Evolutionary conservation across 2,888 invertebrate species (phyloP), one percentile per base, ranked within the genome.

Genomic region (Blera fallax): DNA sequence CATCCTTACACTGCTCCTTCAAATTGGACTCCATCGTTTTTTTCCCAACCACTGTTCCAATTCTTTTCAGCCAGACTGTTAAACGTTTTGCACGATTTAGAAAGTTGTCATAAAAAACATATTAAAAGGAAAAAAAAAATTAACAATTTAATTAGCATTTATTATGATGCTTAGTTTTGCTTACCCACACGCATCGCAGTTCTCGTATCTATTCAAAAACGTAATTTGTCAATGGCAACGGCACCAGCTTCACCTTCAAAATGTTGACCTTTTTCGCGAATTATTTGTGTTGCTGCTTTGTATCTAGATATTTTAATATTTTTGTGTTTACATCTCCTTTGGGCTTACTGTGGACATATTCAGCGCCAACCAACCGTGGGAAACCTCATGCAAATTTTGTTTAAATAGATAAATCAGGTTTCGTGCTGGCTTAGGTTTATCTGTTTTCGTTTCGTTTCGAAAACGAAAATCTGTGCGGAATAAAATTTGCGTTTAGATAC

Each of bases 221-320:
- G 48, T 65, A 50, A 45, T 58, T 77, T 77, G 67, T 67, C 67
- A 77, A 67, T 77, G 67, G 67, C 62, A 60, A 48, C 48, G 48
- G 50, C 62, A 60, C 34, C 48, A 40, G 50, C 67, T 50, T 77
- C 67, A 60, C 76, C 76, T 77, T 77, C 50, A 21, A 77, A 76
- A 50, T 58, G 65, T 50, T 65, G 76, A 77, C 76, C 76, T 77
- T 77, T 62, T 60, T 58, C 18, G 58, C 62, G 50, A 58, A 67
- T 62, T 8, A 8, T 58, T 45, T 65, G 34, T 58, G 34, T 5
- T 24, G 18, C 11, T 37, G 14, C 16, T 37, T 18, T 21, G 10
- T 16, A 29, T 64, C 29, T 45, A 29, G 6, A 7, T 32, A 14
- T 29, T 40, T 27, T 62, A 27, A 8, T 58, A 24, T 24, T 3